Conservation (phyloP, 2,888 invertebrate genomes). For the Panopea generosa region DNA sequence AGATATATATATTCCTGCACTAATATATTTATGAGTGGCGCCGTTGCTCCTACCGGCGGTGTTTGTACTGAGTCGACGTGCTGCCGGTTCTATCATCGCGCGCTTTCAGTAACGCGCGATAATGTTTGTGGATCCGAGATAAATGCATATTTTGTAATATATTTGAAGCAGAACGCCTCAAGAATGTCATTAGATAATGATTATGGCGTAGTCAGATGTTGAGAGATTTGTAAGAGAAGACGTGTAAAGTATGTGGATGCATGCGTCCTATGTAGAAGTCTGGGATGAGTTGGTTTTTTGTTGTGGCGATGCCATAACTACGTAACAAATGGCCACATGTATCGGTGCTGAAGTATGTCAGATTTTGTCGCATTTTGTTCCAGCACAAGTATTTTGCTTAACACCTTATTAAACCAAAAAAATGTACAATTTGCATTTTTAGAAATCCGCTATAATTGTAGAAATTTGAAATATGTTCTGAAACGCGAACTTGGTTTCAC, state of each 20-base stretch:
- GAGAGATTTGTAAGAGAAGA: slow-evolving; percentile 42
- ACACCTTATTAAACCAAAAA: too few relatives aligned
- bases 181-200: slow-evolving; percentile 61
- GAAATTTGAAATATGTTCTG: too few relatives aligned
- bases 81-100: slow-evolving; percentile 47
- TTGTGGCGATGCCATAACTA: slow-evolving; percentile 21
- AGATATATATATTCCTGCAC: slow-evolving; percentile 9
- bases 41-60: slow-evolving; percentile 33
- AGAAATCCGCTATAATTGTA: too few relatives aligned
- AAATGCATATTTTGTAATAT: slow-evolving; percentile 61
- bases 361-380: too few relatives aligned
- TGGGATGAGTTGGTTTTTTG: slow-evolving; percentile 7
- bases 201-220: slow-evolving; percentile 42
- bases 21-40: slow-evolving; percentile 42
- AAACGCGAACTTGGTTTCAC: too few relatives aligned
- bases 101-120: slow-evolving; percentile 56
- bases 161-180: slow-evolving; percentile 48
- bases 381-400: too few relatives aligned
- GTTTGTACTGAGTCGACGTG: slow-evolving; percentile 45
- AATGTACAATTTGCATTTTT: too few relatives aligned
- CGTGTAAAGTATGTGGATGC: slow-evolving; percentile 35
- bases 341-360: too few relatives aligned
- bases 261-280: not conserved
- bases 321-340: too few relatives aligned
- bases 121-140: slow-evolving; percentile 42